A percentile compares a stretch with the other conserved stretches of the same genome.
phyloP scores from a whole-genome alignment of 1,140 invertebrate species.

The Chrysoperla carnea region DNA sequence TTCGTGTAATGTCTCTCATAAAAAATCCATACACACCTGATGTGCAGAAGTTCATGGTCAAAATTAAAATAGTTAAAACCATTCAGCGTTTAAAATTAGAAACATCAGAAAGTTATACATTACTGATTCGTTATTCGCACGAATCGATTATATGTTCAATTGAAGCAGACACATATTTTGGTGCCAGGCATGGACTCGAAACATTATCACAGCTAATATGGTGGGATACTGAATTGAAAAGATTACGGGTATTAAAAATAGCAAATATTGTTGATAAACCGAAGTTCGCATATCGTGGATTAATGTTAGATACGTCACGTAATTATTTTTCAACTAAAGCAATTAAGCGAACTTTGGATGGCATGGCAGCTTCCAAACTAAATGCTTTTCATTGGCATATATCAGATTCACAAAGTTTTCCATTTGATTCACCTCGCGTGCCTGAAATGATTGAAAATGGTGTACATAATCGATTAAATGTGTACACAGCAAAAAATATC shows the following conservation, averaged over 20 bases:
- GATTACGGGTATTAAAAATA: slow-evolving; percentile 32
- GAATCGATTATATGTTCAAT: slow-evolving; percentile 39
- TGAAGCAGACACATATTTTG: slow-evolving; percentile 49
- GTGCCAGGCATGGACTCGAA: slow-evolving; percentile 59
- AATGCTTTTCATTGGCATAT: slow-evolving; percentile 79
- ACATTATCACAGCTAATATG: slow-evolving; percentile 63
- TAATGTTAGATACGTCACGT: slow-evolving; percentile 57
- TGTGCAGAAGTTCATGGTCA: slow-evolving; percentile 27
- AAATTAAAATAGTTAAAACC: slow-evolving; percentile 27
- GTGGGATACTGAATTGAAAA: slow-evolving; percentile 43
- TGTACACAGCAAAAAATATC: slow-evolving; percentile 50
- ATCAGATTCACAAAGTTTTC: slow-evolving; percentile 70
- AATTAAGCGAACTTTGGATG: slow-evolving; percentile 54
- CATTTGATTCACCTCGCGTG: slow-evolving; percentile 43
- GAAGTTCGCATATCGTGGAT: slow-evolving; percentile 42
- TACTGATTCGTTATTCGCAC: slow-evolving; percentile 33
- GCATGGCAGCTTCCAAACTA: slow-evolving; percentile 60
- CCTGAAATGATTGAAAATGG: slow-evolving; percentile 56
- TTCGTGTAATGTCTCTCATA: slow-evolving; percentile 20
- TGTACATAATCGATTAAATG: slow-evolving; percentile 47
- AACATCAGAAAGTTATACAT: slow-evolving; percentile 56
- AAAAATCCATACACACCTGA: slow-evolving; percentile 13
- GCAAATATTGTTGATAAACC: slow-evolving; percentile 37
- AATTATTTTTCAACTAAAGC: slow-evolving; percentile 52
- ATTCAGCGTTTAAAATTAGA: slow-evolving; percentile 37